phyloP scores from a whole-genome alignment of 2,797 vertebrate genomes.

The Lepus townsendii region DNA sequence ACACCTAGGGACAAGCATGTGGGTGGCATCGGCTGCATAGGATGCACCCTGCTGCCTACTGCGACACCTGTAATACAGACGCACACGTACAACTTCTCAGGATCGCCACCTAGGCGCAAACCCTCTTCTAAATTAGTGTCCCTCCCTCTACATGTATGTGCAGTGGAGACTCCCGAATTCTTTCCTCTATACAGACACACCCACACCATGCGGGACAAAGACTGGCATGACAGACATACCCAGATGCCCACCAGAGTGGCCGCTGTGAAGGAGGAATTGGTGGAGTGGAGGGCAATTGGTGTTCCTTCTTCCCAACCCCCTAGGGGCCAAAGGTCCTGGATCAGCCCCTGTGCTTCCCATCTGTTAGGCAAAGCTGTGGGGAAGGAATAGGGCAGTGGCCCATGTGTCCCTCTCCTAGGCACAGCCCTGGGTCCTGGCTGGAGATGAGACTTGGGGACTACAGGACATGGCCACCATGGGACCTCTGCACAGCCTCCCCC shows the following conservation, averaged over 20 bases:
- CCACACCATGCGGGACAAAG: not conserved
- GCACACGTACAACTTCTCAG: not conserved
- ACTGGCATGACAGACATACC: not conserved
- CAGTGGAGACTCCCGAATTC: not conserved
- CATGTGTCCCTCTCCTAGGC: not conserved
- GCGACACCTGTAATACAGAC: not conserved
- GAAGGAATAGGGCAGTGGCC: not conserved
- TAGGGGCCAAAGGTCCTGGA: not conserved
- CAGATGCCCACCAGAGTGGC: accelerated
- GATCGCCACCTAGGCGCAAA: not conserved
- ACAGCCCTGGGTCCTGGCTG: not conserved
- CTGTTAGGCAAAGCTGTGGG: not conserved
- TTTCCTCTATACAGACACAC: not conserved
- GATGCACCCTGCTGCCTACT: not conserved
- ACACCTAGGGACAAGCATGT: not conserved
- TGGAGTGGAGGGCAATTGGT: not conserved
- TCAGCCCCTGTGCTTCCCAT: not conserved
- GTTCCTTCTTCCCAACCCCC: not conserved
- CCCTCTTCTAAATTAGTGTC: not conserved
- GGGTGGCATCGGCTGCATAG: not conserved
- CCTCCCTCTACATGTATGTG: not conserved
- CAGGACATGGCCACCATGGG: not conserved
- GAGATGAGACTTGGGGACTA: not conserved
- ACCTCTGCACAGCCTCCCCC: not conserved
- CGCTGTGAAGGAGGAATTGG: not conserved